A percentile compares a stretch with the other conserved stretches of the same genome.
These are phyloP conservation scores for Pseudococcus jackbeardsleyi DNA, from an alignment of 2,888 invertebrate species.

Conservation along the genomic window DNA sequence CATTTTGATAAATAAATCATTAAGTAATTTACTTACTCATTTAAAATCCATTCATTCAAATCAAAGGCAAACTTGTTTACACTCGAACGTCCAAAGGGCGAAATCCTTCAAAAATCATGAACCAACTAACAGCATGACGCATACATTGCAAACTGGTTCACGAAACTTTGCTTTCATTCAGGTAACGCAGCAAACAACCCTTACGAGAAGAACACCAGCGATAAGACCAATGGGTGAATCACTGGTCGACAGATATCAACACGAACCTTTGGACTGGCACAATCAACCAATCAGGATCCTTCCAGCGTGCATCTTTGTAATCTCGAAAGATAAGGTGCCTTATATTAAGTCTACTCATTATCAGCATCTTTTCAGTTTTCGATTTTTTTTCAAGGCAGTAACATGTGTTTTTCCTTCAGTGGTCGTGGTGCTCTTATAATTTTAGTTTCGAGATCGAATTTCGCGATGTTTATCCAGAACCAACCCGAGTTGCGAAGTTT, in stretches of 20 bases:
- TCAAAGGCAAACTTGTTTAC: not conserved
- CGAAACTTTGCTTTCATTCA: not conserved
- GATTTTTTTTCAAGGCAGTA: not conserved
- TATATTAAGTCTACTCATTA: not conserved
- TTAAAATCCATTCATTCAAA: not conserved
- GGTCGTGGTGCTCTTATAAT: not conserved
- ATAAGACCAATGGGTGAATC: slow-evolving; percentile 5
- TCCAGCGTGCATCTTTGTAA: not conserved
- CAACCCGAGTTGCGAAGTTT: too few species aligned
- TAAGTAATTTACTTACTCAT: not conserved
- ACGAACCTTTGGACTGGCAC: not conserved
- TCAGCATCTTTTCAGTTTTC: not conserved
- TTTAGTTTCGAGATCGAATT: not conserved
- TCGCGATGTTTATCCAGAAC: not conserved
- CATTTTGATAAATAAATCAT: not conserved
- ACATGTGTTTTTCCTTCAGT: not conserved
- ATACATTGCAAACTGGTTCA: not conserved
- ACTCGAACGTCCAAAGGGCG: not conserved
- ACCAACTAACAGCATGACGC: not conserved
- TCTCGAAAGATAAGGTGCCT: not conserved
- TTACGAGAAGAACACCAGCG: not conserved
- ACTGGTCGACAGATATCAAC: not conserved
- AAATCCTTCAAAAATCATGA: not conserved
- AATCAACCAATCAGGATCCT: not conserved
- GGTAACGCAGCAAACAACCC: not conserved